These are phyloP conservation scores for Helostoma temminkii DNA, from an alignment of 2,797 vertebrate genomes.

Conservation along the genomic window DNA sequence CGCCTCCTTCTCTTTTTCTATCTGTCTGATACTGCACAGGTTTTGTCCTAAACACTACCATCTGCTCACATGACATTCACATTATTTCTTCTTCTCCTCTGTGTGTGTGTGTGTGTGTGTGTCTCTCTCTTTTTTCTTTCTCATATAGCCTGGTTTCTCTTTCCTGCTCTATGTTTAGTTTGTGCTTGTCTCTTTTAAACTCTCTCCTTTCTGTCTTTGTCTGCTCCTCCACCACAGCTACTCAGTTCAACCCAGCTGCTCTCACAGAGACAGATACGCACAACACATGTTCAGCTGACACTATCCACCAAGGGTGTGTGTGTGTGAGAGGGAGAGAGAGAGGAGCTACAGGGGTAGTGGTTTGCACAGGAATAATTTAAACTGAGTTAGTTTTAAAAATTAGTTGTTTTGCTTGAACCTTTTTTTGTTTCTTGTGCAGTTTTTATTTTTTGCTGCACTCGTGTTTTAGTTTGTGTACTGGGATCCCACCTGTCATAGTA, in stretches of 20 bases:
- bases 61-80: conserved; percentile 40
- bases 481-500: not conserved
- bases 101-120: not conserved
- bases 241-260: conserved; percentile 72
- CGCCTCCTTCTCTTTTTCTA: conserved; percentile 17
- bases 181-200: conserved; percentile 8
- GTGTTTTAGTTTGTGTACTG: conserved; percentile 54
- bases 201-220: conserved; percentile 26
- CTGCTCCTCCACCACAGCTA: conserved; percentile 42
- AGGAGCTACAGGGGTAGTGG: conserved; percentile 61
- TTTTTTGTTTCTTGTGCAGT: conserved; percentile 38
- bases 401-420: conserved; percentile 31
- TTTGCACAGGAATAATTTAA: conserved; percentile 48
- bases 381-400: conserved; percentile 31
- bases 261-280: conserved; percentile 71
- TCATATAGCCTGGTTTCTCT: conserved; percentile 1
- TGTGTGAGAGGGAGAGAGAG: conserved; percentile 49
- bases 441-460: conserved; percentile 13
- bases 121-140: not conserved
- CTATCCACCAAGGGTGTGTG: conserved; percentile 58
- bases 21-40: conserved; percentile 47
- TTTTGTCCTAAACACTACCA: conserved; percentile 38
- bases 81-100: conserved; percentile 9
- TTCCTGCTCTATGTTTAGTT: conserved; percentile 19
- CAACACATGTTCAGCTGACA: conserved; percentile 77